Percentiles rank a stretch among this genome's conserved stretches.
Evolutionary conservation across 2,888 invertebrate species (phyloP).

Genomic region (Morinoia aosen): DNA sequence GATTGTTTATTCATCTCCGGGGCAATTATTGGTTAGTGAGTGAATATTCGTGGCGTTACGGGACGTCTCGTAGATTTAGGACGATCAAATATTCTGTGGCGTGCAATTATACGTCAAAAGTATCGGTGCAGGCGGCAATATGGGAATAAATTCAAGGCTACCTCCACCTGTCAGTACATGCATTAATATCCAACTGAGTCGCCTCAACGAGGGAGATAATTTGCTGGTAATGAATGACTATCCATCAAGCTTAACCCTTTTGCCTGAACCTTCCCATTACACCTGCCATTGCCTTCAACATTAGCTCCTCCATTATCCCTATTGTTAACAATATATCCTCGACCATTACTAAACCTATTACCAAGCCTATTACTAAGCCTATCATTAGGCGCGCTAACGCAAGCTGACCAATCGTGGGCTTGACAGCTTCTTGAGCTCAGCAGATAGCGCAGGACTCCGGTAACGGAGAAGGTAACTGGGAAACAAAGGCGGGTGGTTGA

Average conservation of each 20-base stretch:
- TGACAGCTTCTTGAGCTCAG: conserved; percentile 3
- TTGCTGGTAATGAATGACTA: background rate
- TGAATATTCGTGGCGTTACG: background rate
- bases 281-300: conserved; percentile 48
- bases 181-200: background rate
- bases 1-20: too few relatives aligned
- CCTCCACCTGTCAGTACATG: conserved; percentile 2
- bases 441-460: background rate
- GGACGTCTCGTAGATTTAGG: background rate
- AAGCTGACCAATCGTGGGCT: background rate
- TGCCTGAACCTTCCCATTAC: conserved; percentile 36
- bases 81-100: background rate
- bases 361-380: conserved; percentile 51
- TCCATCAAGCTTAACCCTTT: conserved; percentile 35
- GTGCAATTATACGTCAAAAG: background rate
- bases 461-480: background rate
- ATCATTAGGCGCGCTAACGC: conserved; percentile 45
- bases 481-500: background rate
- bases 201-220: background rate
- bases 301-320: conserved; percentile 44
- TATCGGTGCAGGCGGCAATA: background rate
- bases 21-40: background rate
- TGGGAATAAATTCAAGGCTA: background rate
- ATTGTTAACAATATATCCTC: conserved; percentile 50
- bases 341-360: conserved; percentile 53